These are phyloP conservation scores for Nomia melanderi DNA, from an alignment of 1,140 invertebrate genomes.

Conservation along the genomic window DNA sequence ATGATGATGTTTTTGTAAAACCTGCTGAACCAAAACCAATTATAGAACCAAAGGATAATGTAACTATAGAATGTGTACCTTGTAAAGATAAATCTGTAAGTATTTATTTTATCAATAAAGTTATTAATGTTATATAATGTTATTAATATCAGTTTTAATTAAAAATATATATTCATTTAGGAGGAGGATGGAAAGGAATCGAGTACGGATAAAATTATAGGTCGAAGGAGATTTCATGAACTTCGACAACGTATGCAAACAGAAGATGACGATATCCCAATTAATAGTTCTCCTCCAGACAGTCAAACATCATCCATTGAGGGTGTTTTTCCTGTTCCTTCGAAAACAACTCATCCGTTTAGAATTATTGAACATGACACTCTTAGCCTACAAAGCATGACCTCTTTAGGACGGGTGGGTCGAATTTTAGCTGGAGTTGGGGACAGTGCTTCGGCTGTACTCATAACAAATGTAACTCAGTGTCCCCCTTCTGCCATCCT, in stretches of 20 bases:
- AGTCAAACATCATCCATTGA: slow-evolving; percentile 88
- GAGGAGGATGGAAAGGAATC: slow-evolving; percentile 72
- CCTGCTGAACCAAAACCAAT: slow-evolving; percentile 71
- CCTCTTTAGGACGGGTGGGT: slow-evolving; percentile 90
- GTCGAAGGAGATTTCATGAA: slow-evolving; percentile 89
- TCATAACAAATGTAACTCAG: slow-evolving; percentile 63
- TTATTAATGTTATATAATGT: neutral
- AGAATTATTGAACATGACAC: slow-evolving; percentile 93
- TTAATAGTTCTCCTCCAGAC: slow-evolving; percentile 87
- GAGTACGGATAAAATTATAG: slow-evolving; percentile 75
- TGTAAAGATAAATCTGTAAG: slow-evolving; percentile 70
- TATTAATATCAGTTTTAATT: slow-evolving; percentile 10
- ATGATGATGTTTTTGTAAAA: slow-evolving; percentile 75
- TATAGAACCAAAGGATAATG: slow-evolving; percentile 63
- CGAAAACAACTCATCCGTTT: slow-evolving; percentile 87
- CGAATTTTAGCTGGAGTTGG: slow-evolving; percentile 86
- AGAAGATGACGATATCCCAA: slow-evolving; percentile 87
- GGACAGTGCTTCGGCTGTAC: slow-evolving; percentile 80
- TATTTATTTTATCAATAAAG: slow-evolving; percentile 16
- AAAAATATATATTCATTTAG: slow-evolving; percentile 61
- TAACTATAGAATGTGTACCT: slow-evolving; percentile 63
- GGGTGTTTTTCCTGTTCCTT: slow-evolving; percentile 80
- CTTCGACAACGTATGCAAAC: slow-evolving; percentile 91
- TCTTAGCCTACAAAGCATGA: slow-evolving; percentile 92
- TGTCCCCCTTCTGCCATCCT: slow-evolving; percentile 60